A percentile compares a stretch with the other conserved stretches of the same genome.
phyloP scores from a whole-genome alignment of 2,888 invertebrate species.

The Drosophila barbarae region DNA sequence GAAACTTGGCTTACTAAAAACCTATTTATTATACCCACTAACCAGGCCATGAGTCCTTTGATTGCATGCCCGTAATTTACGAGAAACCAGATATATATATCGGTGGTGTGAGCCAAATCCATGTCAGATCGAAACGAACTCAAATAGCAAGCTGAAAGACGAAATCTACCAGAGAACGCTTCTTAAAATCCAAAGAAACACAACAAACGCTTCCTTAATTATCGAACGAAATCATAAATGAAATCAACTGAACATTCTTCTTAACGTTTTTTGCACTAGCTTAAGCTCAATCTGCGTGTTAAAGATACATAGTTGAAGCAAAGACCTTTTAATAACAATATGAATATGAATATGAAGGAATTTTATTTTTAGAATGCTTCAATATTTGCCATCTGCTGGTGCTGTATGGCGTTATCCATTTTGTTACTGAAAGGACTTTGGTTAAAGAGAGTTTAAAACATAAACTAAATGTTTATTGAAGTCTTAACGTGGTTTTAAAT shows the following conservation, averaged over 20 bases:
- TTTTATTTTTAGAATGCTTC: background rate
- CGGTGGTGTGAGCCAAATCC: constrained; percentile 5
- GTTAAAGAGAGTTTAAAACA: constrained; percentile 17
- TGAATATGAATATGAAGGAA: background rate
- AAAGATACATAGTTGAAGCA: constrained; percentile 7
- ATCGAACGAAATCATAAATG: constrained; percentile 6
- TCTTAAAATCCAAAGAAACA: constrained; percentile 22
- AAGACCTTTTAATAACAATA: background rate
- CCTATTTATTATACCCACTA: constrained; percentile 33
- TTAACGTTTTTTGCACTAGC: constrained; percentile 32
- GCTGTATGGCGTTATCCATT: background rate
- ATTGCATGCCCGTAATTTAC: constrained; percentile 20
- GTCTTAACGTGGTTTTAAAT: constrained; percentile 39
- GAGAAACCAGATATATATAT: constrained; percentile 4
- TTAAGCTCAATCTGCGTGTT: constrained; percentile 36
- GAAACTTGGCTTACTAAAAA: constrained; percentile 32
- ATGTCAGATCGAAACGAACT: constrained; percentile 6
- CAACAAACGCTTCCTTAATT: constrained; percentile 7
- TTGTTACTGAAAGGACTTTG: background rate
- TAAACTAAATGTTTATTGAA: constrained; percentile 29
- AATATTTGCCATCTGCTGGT: background rate
- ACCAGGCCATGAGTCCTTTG: constrained; percentile 35
- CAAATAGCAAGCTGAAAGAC: constrained; percentile 9
- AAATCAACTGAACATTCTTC: constrained; percentile 27
- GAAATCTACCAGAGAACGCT: constrained; percentile 12